Evolutionary conservation across 1,140 invertebrate genomes (phyloP).

Genomic region (Riptortus pedestris): DNA sequence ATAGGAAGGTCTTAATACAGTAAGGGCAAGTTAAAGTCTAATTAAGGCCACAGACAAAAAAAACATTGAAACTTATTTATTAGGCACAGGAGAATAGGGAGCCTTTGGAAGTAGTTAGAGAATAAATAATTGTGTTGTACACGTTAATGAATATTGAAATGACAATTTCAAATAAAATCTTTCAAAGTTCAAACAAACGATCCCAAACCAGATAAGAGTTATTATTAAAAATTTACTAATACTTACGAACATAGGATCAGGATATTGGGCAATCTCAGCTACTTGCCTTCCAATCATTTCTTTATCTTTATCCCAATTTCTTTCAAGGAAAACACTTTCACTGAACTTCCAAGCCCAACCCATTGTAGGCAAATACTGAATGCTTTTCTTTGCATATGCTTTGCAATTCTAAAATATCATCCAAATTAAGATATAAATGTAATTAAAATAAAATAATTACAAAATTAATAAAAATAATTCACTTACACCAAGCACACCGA

Average conservation of each 20-base stretch:
- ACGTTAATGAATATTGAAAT: too few relatives aligned
- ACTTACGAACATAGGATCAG: constrained; percentile 74
- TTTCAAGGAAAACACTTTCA: constrained; percentile 84
- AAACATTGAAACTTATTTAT: too few relatives aligned
- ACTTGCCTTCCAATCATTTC: constrained; percentile 70
- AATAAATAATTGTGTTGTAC: too few relatives aligned
- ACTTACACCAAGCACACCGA: constrained; percentile 66
- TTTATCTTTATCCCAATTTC: constrained; percentile 83
- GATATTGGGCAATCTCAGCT: constrained; percentile 70
- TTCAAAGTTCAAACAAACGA: too few relatives aligned
- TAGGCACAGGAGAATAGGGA: too few relatives aligned
- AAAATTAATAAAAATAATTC: constrained; percentile 1
- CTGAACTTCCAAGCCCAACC: constrained; percentile 93
- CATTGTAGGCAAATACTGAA: constrained; percentile 82
- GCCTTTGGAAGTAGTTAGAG: too few relatives aligned
- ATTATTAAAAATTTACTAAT: background rate
- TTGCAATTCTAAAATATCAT: constrained; percentile 70
- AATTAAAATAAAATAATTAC: background rate
- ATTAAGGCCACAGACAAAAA: too few relatives aligned
- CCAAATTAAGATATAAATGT: constrained; percentile 22
- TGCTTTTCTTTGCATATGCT: constrained; percentile 86
- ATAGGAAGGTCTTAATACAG: too few relatives aligned
- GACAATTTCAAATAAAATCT: too few relatives aligned
- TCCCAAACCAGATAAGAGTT: background rate
- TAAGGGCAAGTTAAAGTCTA: too few relatives aligned